These are phyloP conservation scores for Ricordea florida DNA, from an alignment of 92 coral and sea anemone species.

Conservation along the genomic window DNA sequence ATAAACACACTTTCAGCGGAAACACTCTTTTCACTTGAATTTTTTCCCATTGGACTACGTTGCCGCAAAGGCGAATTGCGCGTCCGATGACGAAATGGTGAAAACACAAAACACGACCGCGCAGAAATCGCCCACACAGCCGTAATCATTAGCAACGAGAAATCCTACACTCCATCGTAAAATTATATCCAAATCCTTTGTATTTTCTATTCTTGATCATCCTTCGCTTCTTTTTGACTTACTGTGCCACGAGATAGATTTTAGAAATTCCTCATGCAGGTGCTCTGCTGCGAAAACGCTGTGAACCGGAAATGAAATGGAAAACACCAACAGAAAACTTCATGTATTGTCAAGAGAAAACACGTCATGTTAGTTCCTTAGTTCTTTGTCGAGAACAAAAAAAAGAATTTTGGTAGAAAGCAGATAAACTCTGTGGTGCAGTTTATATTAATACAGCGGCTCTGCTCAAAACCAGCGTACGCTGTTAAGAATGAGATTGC, in stretches of 20 bases:
- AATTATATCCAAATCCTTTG: neutral
- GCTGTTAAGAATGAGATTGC: neutral
- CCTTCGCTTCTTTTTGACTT: neutral
- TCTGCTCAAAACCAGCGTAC: neutral
- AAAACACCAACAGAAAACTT: constrained; percentile 4
- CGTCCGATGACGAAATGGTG: constrained; percentile 16
- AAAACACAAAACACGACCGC: constrained; percentile 1
- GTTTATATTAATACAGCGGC: too few species aligned
- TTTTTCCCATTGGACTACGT: neutral
- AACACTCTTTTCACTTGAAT: neutral
- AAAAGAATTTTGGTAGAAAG: too few species aligned
- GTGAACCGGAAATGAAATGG: constrained; percentile 29
- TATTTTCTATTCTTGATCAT: neutral
- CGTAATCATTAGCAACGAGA: neutral
- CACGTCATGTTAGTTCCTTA: neutral
- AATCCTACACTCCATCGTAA: neutral
- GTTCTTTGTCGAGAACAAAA: neutral
- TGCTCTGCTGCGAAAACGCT: constrained; percentile 24
- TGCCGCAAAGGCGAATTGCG: neutral
- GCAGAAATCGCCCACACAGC: constrained; percentile 4
- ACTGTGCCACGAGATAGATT: constrained; percentile 4
- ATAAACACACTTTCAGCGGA: neutral
- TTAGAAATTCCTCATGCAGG: constrained; percentile 37
- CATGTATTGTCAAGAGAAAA: constrained; percentile 17
- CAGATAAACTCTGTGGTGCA: too few species aligned